Evolutionary conservation across 1,140 invertebrate genomes (phyloP).

Genomic region (Chrysomallon squamiferum): DNA sequence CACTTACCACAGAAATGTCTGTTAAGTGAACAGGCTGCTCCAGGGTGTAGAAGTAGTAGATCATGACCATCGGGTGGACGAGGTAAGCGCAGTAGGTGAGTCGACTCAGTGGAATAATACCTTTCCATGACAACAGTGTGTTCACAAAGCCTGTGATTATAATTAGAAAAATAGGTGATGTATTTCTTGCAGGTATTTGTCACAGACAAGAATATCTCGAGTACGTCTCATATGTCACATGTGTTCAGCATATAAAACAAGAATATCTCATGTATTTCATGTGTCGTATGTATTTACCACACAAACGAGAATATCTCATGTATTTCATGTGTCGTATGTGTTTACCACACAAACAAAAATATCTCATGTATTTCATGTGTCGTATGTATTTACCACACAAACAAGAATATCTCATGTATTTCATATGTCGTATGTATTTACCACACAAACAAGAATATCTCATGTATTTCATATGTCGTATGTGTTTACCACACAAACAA

Average conservation of each 20-base stretch:
- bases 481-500: no score
- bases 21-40: constrained; percentile 5
- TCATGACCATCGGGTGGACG: constrained; percentile 71
- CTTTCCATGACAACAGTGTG: constrained; percentile 77
- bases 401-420: no score
- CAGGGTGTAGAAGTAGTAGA: constrained; percentile 11
- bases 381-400: no score
- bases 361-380: no score
- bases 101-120: constrained; percentile 81
- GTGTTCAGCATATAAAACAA: not conserved
- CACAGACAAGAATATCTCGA: not conserved
- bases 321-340: not conserved
- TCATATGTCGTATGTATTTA: no score
- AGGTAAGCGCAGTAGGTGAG: constrained; percentile 91
- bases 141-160: constrained; percentile 69
- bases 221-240: not conserved
- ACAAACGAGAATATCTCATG: not conserved
- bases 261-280: not conserved
- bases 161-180: not conserved
- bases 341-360: no score
- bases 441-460: no score
- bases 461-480: no score
- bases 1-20: constrained; percentile 26
- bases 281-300: not conserved
- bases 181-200: not conserved